Conservation (phyloP, 1,140 invertebrate species). For the Heliconius hewitsoni region DNA sequence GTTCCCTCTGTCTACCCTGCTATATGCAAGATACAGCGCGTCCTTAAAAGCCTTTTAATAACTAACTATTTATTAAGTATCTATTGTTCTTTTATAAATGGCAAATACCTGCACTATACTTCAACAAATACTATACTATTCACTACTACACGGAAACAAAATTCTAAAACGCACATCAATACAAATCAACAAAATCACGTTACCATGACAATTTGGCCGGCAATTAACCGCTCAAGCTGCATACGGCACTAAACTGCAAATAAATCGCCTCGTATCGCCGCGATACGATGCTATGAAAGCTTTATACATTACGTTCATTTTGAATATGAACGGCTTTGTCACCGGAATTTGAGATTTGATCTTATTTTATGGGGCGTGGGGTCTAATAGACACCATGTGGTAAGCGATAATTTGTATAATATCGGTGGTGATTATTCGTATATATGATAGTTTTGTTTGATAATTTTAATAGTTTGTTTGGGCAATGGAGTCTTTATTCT, state of each 20-base stretch:
- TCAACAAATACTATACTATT: background rate
- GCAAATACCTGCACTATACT: background rate
- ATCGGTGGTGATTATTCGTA: background rate
- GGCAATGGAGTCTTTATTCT: too few species aligned
- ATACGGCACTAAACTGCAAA: slow-evolving; percentile 9
- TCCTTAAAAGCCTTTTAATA: too few species aligned
- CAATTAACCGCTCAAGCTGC: slow-evolving; percentile 13
- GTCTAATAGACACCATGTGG: slow-evolving; percentile 16
- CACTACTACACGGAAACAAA: background rate
- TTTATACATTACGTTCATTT: slow-evolving; percentile 11
- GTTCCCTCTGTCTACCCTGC: too few species aligned
- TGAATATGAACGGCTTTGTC: slow-evolving; percentile 13
- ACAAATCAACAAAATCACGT: slow-evolving; percentile 11
- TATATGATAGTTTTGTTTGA: background rate
- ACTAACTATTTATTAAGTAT: too few species aligned
- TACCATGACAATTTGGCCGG: slow-evolving; percentile 4
- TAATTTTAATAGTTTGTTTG: too few species aligned
- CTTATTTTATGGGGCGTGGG: slow-evolving; percentile 11
- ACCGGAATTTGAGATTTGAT: slow-evolving; percentile 15
- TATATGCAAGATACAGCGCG: too few species aligned
- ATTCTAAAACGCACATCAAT: background rate
- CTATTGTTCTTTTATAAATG: background rate
- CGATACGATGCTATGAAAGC: slow-evolving; percentile 5
- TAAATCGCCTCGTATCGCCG: slow-evolving; percentile 18
- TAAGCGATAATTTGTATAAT: background rate